phyloP scores from a whole-genome alignment of 2,888 invertebrate genomes.

The Drosophila austrosaltans region DNA sequence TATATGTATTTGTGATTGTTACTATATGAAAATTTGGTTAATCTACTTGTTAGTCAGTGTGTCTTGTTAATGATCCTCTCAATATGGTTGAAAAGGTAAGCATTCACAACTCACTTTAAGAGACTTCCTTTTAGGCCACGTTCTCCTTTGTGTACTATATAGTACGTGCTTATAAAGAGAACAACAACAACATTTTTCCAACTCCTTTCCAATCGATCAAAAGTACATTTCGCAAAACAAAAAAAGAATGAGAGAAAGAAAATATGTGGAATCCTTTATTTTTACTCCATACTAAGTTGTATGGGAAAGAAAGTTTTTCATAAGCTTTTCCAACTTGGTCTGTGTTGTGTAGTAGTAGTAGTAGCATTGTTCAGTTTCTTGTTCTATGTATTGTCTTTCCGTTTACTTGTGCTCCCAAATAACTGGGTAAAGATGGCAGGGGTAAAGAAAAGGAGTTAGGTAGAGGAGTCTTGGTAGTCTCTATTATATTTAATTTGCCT shows the following conservation, averaged over 20 bases:
- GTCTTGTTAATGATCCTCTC: not conserved
- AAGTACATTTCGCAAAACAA: conserved; percentile 35
- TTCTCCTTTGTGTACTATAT: not conserved
- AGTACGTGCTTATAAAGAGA: conserved; percentile 57
- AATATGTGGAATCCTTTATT: not conserved
- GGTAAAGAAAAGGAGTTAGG: conserved; percentile 26
- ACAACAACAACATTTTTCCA: conserved; percentile 30
- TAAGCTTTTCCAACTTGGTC: conserved; percentile 52
- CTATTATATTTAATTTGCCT: conserved; percentile 73
- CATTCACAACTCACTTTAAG: not conserved
- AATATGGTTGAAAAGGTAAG: not conserved
- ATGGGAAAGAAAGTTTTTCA: conserved; percentile 56
- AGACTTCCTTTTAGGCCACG: conserved; percentile 18
- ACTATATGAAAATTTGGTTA: no score
- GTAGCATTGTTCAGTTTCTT: conserved; percentile 30
- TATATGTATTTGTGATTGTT: no score
- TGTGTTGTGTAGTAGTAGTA: no score
- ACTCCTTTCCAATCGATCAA: conserved; percentile 62
- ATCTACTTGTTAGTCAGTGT: not conserved
- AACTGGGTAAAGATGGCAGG: conserved; percentile 6
- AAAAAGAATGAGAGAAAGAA: conserved; percentile 2
- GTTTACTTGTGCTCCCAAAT: conserved; percentile 30
- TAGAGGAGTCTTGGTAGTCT: conserved; percentile 27
- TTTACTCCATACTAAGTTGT: conserved; percentile 8
- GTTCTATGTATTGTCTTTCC: conserved; percentile 50